Percentiles rank a stretch among this genome's conserved stretches.
phyloP scores from a whole-genome alignment of 2,797 vertebrate species.

The Pangasius mekongensis region DNA sequence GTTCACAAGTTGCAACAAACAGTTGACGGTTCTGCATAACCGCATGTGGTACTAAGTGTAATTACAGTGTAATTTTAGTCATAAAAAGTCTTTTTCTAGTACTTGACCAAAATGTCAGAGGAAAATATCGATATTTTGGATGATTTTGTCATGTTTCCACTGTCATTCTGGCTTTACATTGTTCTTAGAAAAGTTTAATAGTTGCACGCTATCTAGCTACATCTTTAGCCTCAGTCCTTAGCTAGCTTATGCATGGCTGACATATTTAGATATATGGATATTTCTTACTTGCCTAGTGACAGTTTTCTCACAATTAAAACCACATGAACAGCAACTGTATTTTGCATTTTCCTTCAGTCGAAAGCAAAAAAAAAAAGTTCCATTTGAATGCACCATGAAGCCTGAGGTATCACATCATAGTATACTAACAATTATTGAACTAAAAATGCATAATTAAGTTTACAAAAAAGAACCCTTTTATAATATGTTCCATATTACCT shows the following conservation, averaged over 20 bases:
- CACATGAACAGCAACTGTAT: not conserved
- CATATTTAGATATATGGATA: not conserved
- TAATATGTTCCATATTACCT: not conserved
- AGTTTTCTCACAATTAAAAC: not conserved
- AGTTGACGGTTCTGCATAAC: not conserved
- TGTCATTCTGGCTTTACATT: not conserved
- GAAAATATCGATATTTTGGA: not conserved
- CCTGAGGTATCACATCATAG: not conserved
- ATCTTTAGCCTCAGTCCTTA: not conserved
- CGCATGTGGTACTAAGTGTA: not conserved
- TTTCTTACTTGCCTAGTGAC: not conserved
- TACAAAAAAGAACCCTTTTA: not conserved
- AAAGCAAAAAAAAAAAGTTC: not conserved
- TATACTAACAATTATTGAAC: not conserved
- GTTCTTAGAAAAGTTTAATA: not conserved
- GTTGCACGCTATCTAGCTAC: not conserved
- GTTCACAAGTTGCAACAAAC: not conserved
- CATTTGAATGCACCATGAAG: not conserved
- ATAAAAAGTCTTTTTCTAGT: not conserved
- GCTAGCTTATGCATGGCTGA: not conserved
- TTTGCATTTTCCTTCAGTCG: not conserved
- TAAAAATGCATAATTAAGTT: not conserved
- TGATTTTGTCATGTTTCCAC: not conserved
- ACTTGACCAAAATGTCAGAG: not conserved
- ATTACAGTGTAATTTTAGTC: not conserved